These are phyloP conservation scores for Phainopepla nitens DNA, from an alignment of 2,113 vertebrate species.

Conservation along the genomic window DNA sequence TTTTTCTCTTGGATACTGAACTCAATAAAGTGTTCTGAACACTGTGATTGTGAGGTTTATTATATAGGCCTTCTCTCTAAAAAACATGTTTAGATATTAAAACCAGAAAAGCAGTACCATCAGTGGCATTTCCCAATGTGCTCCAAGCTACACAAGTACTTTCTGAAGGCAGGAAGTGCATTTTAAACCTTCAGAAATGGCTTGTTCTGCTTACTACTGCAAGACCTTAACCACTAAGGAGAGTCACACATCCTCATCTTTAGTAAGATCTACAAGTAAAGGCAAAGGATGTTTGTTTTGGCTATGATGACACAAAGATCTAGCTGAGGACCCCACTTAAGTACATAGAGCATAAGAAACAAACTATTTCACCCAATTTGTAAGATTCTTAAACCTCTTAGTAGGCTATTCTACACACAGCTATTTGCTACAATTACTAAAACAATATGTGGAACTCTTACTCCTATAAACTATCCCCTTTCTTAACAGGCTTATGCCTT, in stretches of 20 bases:
- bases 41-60: not conserved
- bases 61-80: not conserved
- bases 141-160: not conserved
- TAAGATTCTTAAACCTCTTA: not conserved
- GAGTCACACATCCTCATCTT: not conserved
- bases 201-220: not conserved
- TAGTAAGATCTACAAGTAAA: not conserved
- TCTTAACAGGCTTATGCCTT: not conserved
- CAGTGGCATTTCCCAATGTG: not conserved
- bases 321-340: not conserved
- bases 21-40: not conserved
- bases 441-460: not conserved
- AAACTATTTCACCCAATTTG: not conserved
- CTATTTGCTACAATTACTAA: not conserved
- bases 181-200: not conserved
- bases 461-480: not conserved
- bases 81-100: not conserved
- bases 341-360: rapidly evolving
- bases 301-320: not conserved
- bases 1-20: not conserved
- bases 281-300: not conserved
- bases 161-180: not conserved
- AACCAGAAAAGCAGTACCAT: not conserved
- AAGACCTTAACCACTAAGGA: not conserved
- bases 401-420: not conserved